Evolutionary conservation across 2,888 invertebrate genomes (phyloP).

Genomic region (Protonemura montana): DNA sequence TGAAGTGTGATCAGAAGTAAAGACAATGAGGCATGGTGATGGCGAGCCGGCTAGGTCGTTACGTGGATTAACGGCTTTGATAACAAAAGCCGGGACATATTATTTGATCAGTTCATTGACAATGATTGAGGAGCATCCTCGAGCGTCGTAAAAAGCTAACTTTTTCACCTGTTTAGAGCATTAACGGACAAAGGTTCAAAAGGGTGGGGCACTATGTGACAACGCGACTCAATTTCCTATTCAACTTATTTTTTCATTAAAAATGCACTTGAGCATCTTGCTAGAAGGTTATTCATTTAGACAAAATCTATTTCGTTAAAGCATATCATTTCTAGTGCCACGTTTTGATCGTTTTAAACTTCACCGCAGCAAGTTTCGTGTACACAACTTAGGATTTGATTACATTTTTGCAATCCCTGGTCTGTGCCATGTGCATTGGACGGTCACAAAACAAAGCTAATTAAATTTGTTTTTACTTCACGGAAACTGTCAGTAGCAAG

Average conservation of each 20-base stretch:
- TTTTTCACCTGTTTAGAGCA: slow-evolving; percentile 1
- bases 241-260: background rate
- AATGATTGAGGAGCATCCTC: slow-evolving; percentile 21
- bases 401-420: background rate
- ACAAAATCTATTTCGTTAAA: background rate
- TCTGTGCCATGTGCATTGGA: background rate
- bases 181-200: background rate
- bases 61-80: slow-evolving; percentile 25
- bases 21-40: slow-evolving; percentile 8
- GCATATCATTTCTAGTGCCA: background rate
- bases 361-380: background rate
- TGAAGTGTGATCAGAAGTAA: slow-evolving; percentile 21
- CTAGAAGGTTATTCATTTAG: background rate
- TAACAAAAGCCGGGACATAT: slow-evolving; percentile 21
- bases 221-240: background rate
- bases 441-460: background rate
- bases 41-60: slow-evolving; percentile 1
- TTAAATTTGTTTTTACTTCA: background rate
- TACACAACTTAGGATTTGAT: background rate
- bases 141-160: background rate
- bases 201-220: slow-evolving; percentile 1
- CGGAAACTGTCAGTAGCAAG: background rate
- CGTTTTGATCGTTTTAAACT: background rate
- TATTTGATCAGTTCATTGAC: slow-evolving; percentile 29
- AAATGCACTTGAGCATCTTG: background rate